These are phyloP conservation scores for Parelbella ahira DNA, from an alignment of 2,888 invertebrate genomes.

Conservation along the genomic window DNA sequence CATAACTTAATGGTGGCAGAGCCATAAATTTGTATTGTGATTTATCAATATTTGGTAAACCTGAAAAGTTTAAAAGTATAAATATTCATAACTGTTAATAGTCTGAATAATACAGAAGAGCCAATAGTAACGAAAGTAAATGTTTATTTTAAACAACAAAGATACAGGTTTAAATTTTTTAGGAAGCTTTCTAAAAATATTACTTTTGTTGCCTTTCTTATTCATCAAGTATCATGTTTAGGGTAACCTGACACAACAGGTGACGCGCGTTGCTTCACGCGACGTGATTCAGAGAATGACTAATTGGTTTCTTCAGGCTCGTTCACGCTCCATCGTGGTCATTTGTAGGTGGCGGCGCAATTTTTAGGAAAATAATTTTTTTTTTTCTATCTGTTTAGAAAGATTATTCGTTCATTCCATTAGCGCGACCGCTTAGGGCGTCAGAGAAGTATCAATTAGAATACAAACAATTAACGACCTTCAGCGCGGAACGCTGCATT, in stretches of 20 bases:
- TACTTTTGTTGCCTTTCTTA: constrained; percentile 5
- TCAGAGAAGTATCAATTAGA: constrained; percentile 20
- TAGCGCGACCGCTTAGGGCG: constrained; percentile 29
- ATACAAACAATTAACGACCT: constrained; percentile 35
- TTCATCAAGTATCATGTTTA: constrained; percentile 1
- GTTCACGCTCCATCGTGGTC: constrained; percentile 5
- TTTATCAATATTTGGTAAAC: too few species aligned
- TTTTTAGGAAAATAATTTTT: background rate
- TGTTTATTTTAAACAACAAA: too few species aligned
- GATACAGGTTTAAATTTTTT: too few species aligned
- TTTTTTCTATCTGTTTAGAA: background rate
- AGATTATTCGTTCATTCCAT: constrained; percentile 21
- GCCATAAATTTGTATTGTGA: too few species aligned
- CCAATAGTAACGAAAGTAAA: too few species aligned
- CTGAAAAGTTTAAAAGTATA: too few species aligned
- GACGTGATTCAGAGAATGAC: constrained; percentile 20
- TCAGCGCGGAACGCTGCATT: constrained; percentile 41
- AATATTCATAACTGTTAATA: too few species aligned
- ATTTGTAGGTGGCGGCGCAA: constrained; percentile 10
- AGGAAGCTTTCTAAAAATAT: background rate
- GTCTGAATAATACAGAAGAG: too few species aligned
- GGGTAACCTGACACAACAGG: constrained; percentile 16
- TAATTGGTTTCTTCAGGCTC: constrained; percentile 16
- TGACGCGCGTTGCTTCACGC: constrained; percentile 10
- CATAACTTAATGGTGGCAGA: too few species aligned